Base-by-base conservation (phyloP, 53 echinoderm and acorn worm species). In the Paracentrotus lividus region DNA sequence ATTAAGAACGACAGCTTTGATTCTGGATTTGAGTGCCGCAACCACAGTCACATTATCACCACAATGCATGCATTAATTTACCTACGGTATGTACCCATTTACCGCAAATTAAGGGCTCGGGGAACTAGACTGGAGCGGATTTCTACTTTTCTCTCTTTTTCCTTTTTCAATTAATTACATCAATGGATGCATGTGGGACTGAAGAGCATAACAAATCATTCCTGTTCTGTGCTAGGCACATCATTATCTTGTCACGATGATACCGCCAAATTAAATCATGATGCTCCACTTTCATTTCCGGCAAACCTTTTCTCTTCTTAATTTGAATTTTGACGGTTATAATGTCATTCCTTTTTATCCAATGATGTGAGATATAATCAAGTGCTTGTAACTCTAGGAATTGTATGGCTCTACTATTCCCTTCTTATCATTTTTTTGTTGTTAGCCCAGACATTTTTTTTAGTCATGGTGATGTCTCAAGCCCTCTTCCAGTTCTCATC, bases 131-230 rank as follows among this genome's bases (percentile, higher is more conserved):
- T 47, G 49, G 27, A 47, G 81, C 45, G 47, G 81, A 81, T 81
- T 45, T 81, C 81, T 81, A 47, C 47, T 5, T 81, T 49, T 81
- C 44, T 45, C 47, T 78, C 12, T 47, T 81, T 40, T n/a, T n/a
- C n/a, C n/a, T 47, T 47, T 81, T 81, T 81, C 81, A 81, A 47
- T 81, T 81, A 81, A 81, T 81, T 81, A 81, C 81, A 81, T 47
- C 81, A 45, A 81, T 81, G 81, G 27, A 44, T 81, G 47, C 81
- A 81, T 81, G 81, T 81, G 81, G 81, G 81, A 81, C 81, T 23
- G 81, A 81, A 47, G 47, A 12, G 47, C 10, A 81, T 81, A 81
- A 47, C n/a, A 45, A 47, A n/a, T 81, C 81, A 81, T 47, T 81
- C 8, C 47, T 81, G 81, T 45, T 81, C 8, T 47, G 27, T 49